A percentile compares a stretch with the other conserved stretches of the same genome.
Conservation (phyloP, 2,797 vertebrate species). For the Enteromius mattozi region DNA sequence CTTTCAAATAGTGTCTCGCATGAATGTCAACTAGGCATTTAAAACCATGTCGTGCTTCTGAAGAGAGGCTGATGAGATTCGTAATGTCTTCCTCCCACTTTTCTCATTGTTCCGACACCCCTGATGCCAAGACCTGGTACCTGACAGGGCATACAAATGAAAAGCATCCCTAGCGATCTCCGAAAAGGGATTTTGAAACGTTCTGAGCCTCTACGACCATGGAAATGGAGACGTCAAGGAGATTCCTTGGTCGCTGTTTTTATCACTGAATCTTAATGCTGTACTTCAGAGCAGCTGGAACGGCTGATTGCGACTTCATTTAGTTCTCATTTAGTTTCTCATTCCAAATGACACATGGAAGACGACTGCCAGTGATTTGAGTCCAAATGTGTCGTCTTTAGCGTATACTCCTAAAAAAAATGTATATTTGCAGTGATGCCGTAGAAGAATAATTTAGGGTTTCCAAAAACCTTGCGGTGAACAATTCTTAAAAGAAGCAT, state of each 20-base stretch:
- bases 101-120: neutral
- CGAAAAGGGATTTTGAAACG: neutral
- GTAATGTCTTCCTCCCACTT: conserved; percentile 1
- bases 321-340: conserved; percentile 19
- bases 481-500: neutral
- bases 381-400: neutral
- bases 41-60: neutral
- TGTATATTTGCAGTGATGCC: neutral
- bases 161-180: neutral
- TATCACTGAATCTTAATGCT: conserved; percentile 14
- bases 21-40: conserved; percentile 10
- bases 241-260: conserved; percentile 5
- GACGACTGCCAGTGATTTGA: conserved; percentile 7
- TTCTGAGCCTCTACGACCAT: neutral
- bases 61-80: conserved; percentile 17
- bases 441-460: neutral
- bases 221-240: neutral
- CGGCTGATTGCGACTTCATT: conserved; percentile 32
- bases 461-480: neutral
- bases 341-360: neutral
- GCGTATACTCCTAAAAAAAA: no score
- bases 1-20: neutral
- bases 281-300: conserved; percentile 43
- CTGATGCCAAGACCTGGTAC: neutral
- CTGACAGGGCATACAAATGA: conserved; percentile 7